Conservation (phyloP, 2,797 vertebrate species). For the Margarornis squamiger region DNA sequence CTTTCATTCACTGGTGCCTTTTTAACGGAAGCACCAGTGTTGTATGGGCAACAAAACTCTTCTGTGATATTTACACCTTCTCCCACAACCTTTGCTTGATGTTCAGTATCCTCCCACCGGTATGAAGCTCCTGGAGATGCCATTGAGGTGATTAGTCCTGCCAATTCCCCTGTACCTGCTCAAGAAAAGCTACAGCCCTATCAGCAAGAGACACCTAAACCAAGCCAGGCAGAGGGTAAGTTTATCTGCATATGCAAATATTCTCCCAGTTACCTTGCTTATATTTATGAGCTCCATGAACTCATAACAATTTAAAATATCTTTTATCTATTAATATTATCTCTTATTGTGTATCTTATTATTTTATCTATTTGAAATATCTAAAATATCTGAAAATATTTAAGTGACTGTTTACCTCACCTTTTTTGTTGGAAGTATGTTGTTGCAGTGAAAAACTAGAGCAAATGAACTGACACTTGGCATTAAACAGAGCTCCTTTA, state of each 20-base stretch:
- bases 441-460: background rate
- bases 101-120: slow-evolving; percentile 88
- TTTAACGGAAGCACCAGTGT: background rate
- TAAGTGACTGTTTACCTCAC: background rate
- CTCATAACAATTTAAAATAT: background rate
- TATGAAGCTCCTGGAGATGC: slow-evolving; percentile 89
- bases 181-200: slow-evolving; percentile 87
- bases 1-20: background rate
- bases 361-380: background rate
- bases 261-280: background rate
- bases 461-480: background rate
- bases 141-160: slow-evolving; percentile 97
- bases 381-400: background rate
- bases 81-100: slow-evolving; percentile 26
- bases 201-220: slow-evolving; percentile 79
- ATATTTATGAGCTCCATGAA: background rate
- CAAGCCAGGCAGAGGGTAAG: slow-evolving; percentile 85
- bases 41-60: background rate
- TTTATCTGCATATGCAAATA: background rate
- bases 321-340: background rate
- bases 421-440: background rate
- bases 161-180: slow-evolving; percentile 88
- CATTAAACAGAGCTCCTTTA: background rate
- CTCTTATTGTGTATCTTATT: background rate
- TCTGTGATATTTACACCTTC: background rate